Base-by-base conservation (phyloP, 2,113 vertebrate genomes). In the Myiopsitta monachus region DNA sequence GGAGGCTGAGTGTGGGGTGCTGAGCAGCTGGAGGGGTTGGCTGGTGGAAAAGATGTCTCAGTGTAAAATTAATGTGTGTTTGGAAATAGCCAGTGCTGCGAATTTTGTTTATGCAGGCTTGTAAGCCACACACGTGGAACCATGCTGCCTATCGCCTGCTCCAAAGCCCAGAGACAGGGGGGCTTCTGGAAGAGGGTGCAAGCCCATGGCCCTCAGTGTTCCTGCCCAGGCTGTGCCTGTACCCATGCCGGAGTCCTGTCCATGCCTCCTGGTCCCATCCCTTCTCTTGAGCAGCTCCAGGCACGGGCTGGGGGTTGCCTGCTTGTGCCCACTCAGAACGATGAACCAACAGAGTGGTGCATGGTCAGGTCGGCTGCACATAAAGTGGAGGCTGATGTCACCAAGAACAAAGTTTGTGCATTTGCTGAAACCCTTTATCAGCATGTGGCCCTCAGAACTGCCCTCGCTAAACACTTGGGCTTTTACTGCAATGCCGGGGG, bases 281-380 rank as follows among this genome's bases (percentile, higher is more conserved):
- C 5, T 21, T 11, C 22, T 33, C 7, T 28, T 0, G 2, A 11
- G 24, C 73, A 33, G 31, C 5, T 49, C 44, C 30, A 3, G 78
- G 14, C 18, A 2, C 0, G 39, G 36, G 28, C 51, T 44, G 36
- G 18, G 26, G 18, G 31, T 61, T 31, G 43, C 4, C 0, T 6
- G 3, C 7, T 17, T 6, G 14, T 1, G 13, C 18, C 16, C 64
- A 5, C 47, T 21, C 1, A 3, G 62, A 43, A 51, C 23, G 26
- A 9, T 7, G 11, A 13, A 23, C 3, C 1, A 11, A 2, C 3
- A 1, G 24, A 27, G 30, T 5, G 9, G 26, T 24, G 51, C 55
- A 6, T 5, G 57, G 27, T 26, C 5, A 1, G 1, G 1, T 6
- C 1, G 1, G 0, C 57, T n/a, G 59, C 14, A 0, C 3, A 17